These are phyloP conservation scores for Ornithoptera alexandrae DNA, from an alignment of 2,888 invertebrate species.

Conservation along the genomic window DNA sequence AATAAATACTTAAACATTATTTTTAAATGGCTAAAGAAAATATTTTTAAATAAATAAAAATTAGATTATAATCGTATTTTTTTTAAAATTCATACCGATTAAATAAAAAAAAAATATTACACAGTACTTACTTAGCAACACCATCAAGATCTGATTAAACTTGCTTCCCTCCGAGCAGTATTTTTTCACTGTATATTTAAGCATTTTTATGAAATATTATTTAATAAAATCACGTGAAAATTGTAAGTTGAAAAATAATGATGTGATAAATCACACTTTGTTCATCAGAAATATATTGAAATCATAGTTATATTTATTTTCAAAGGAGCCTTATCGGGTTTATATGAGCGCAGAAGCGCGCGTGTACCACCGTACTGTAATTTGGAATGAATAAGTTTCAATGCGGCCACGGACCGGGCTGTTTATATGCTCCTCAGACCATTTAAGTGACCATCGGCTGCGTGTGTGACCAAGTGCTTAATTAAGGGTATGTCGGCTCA, in stretches of 20 bases:
- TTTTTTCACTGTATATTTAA: conserved; percentile 70
- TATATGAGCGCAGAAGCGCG: conserved; percentile 37
- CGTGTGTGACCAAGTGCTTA: neutral
- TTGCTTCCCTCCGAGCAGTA: conserved; percentile 72
- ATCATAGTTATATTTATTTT: conserved; percentile 19
- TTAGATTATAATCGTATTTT: neutral
- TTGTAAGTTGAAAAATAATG: conserved; percentile 21
- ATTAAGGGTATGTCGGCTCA: conserved; percentile 17
- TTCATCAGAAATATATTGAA: conserved; percentile 17
- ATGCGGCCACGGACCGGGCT: conserved; percentile 16
- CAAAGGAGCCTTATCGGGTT: conserved; percentile 8
- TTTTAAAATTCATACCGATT: neutral
- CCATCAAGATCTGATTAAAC: conserved; percentile 62
- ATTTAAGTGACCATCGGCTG: conserved; percentile 20
- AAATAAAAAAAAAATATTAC: neutral
- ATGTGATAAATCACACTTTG: conserved; percentile 7
- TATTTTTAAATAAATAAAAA: neutral
- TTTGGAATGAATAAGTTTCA: conserved; percentile 36
- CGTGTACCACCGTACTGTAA: conserved; percentile 37
- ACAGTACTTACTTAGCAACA: conserved; percentile 60
- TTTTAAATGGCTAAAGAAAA: too few species aligned
- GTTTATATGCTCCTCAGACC: conserved; percentile 22
- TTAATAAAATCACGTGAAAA: conserved; percentile 26
- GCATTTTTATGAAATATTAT: conserved; percentile 48
- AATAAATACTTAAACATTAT: too few species aligned